Percentiles rank a stretch among this genome's conserved stretches.
Evolutionary conservation across 2,888 invertebrate species (phyloP).

Genomic region (Neoitamus cyanurus): DNA sequence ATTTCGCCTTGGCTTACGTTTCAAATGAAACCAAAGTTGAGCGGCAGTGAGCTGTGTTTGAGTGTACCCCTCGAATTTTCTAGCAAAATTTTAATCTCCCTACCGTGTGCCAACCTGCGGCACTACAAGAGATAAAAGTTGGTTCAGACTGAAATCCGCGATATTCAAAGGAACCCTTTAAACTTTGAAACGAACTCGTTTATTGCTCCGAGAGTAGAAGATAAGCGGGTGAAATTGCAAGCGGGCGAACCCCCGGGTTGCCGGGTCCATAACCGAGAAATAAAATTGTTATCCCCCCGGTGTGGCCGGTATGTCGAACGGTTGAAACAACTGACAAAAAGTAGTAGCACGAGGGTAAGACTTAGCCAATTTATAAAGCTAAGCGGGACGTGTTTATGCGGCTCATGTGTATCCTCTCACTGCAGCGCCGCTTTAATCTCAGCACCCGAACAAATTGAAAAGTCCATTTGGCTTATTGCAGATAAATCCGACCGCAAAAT

Average conservation of each 20-base stretch:
- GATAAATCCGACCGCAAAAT: constrained; percentile 35
- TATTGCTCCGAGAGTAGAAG: neutral
- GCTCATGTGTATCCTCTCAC: neutral
- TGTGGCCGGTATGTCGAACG: neutral
- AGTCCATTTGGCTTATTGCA: constrained; percentile 24
- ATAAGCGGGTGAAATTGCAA: neutral
- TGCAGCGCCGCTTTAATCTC: constrained; percentile 11
- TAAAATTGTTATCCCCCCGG: neutral
- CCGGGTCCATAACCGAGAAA: neutral
- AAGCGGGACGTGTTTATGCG: neutral
- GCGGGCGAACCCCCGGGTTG: neutral
- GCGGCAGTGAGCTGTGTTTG: neutral
- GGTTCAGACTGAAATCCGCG: neutral
- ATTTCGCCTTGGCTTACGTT: constrained; percentile 8
- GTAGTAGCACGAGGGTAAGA: neutral
- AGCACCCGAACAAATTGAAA: constrained; percentile 13
- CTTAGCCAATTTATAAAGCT: neutral
- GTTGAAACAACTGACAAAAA: neutral
- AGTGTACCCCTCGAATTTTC: neutral
- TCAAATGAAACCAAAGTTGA: neutral
- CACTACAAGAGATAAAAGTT: neutral
- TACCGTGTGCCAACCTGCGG: neutral
- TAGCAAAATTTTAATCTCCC: neutral
- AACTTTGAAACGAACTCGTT: neutral
- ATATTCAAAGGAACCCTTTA: neutral